These are phyloP conservation scores for Nomada ruficornis DNA, from an alignment of 2,888 invertebrate genomes.

Conservation along the genomic window DNA sequence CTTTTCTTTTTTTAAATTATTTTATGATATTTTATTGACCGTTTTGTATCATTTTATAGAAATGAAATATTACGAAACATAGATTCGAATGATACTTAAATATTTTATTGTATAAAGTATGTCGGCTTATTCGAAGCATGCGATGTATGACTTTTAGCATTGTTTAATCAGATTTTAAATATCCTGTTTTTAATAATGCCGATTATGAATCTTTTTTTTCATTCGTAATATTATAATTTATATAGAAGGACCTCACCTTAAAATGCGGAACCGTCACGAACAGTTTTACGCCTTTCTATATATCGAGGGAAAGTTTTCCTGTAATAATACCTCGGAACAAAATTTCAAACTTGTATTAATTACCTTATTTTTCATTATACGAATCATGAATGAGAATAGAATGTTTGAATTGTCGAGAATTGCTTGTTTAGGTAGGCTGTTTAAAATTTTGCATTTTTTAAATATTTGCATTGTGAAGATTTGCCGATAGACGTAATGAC, in stretches of 20 bases:
- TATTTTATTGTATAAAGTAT: constrained; percentile 44
- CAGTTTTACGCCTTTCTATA: constrained; percentile 21
- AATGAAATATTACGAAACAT: constrained; percentile 42
- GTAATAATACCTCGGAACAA: neutral
- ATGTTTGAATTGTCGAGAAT: constrained; percentile 23
- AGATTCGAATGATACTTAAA: constrained; percentile 52
- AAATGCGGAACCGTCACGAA: constrained; percentile 14
- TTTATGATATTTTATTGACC: constrained; percentile 49
- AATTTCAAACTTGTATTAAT: constrained; percentile 32
- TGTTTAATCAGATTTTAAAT: constrained; percentile 27
- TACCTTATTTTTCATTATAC: constrained; percentile 28
- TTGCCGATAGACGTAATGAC: constrained; percentile 30
- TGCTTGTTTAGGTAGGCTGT: constrained; percentile 22
- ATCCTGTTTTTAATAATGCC: constrained; percentile 34
- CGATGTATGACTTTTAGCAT: constrained; percentile 36
- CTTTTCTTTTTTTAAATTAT: constrained; percentile 41
- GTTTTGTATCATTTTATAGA: constrained; percentile 53
- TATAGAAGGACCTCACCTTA: neutral
- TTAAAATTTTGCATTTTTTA: constrained; percentile 45
- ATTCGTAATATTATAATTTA: constrained; percentile 30
- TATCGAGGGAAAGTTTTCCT: constrained; percentile 5
- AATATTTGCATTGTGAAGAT: constrained; percentile 33
- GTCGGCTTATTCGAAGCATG: constrained; percentile 41
- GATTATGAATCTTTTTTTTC: constrained; percentile 15
- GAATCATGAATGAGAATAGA: constrained; percentile 37